These are phyloP conservation scores for Cephonodes hylas DNA, from an alignment of 2,888 invertebrate genomes.

Conservation along the genomic window DNA sequence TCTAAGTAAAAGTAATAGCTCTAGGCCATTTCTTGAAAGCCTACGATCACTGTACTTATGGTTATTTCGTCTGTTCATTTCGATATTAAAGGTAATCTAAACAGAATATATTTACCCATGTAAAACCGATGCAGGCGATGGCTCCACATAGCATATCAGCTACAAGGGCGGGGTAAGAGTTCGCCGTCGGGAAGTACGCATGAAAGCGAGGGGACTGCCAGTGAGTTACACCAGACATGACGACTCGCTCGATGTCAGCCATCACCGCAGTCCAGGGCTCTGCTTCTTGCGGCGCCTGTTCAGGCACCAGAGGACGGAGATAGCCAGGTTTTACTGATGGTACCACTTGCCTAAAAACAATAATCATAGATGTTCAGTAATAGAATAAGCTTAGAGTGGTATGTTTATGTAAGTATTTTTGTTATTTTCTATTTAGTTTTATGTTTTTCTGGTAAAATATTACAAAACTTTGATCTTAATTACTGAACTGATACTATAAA, in stretches of 20 bases:
- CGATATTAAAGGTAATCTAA: not conserved
- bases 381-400: no score
- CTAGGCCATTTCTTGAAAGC: no score
- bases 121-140: constrained; percentile 97
- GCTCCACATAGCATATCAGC: constrained; percentile 97
- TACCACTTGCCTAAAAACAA: constrained; percentile 86
- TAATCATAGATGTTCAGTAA: no score
- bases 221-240: constrained; percentile 99
- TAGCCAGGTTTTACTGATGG: constrained; percentile 97
- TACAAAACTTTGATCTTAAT: no score
- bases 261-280: constrained; percentile 96
- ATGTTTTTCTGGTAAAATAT: no score
- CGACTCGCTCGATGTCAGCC: constrained; percentile 94
- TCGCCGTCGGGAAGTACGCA: constrained; percentile 96
- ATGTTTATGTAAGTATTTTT: constrained; percentile 12
- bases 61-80: no score
- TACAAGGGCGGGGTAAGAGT: constrained; percentile 95
- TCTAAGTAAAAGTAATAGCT: no score
- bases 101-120: constrained; percentile 87
- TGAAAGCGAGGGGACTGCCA: constrained; percentile 98
- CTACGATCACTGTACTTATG: no score
- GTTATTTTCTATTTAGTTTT: no score
- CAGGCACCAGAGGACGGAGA: constrained; percentile 91
- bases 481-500: no score
- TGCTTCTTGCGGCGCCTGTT: constrained; percentile 89